Conservation (phyloP, 2,797 vertebrate species). For the Nasua narica region DNA sequence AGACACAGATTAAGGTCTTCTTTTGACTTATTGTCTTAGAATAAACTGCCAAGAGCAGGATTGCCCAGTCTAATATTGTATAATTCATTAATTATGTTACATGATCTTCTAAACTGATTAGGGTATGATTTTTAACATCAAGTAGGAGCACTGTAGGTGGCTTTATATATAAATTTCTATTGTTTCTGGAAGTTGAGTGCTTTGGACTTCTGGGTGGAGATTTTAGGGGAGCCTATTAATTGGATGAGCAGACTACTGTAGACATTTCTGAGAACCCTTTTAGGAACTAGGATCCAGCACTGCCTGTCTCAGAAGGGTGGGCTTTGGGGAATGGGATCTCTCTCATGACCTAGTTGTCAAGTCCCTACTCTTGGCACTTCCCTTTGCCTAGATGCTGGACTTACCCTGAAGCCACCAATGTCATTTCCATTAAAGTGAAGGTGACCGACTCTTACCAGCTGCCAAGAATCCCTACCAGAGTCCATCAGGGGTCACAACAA, state of each 20-base stretch:
- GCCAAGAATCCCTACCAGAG: background rate
- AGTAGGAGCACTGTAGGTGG: background rate
- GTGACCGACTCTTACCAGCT: background rate
- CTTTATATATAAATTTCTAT: background rate
- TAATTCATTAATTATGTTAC: background rate
- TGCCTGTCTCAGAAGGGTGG: background rate
- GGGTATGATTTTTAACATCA: background rate
- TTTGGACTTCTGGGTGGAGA: background rate
- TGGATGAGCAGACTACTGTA: background rate
- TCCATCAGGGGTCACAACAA: background rate
- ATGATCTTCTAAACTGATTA: background rate
- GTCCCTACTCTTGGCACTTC: background rate
- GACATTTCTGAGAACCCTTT: background rate
- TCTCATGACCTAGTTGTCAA: background rate
- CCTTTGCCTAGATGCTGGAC: background rate
- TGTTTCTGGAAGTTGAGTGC: background rate
- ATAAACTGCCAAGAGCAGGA: background rate
- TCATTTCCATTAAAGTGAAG: background rate
- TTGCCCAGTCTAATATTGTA: background rate
- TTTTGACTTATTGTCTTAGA: slow-evolving; percentile 16
- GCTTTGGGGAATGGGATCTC: background rate
- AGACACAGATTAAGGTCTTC: background rate
- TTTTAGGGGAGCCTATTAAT: background rate
- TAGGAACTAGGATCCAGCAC: background rate
- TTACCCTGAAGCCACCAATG: background rate